These are phyloP conservation scores for Sardinella longiceps DNA, from an alignment of 2,797 vertebrate genomes.

Conservation along the genomic window DNA sequence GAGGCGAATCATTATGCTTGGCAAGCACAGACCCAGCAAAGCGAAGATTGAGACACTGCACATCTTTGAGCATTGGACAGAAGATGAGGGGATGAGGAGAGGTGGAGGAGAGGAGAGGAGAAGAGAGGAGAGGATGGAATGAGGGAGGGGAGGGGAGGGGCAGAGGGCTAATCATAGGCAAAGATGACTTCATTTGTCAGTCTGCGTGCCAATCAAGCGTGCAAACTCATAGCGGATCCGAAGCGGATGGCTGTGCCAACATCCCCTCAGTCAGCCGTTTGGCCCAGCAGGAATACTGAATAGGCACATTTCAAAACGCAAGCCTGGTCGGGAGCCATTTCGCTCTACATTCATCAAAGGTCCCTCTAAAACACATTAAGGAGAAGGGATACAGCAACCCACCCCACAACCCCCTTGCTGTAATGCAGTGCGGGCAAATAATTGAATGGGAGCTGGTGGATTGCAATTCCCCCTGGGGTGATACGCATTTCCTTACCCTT, in stretches of 20 bases:
- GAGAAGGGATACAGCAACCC: background rate
- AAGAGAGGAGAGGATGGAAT: background rate
- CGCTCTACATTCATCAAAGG: constrained; percentile 23
- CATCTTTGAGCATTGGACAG: background rate
- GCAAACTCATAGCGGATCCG: background rate
- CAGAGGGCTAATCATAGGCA: background rate
- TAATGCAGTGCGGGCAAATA: constrained; percentile 25
- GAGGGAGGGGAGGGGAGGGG: constrained; percentile 25
- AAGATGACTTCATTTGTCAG: constrained; percentile 23
- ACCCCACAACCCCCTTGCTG: background rate
- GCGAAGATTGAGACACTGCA: constrained; percentile 7
- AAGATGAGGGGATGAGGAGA: constrained; percentile 8
- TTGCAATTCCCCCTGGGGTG: background rate
- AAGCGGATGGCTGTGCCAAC: background rate
- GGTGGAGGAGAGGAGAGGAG: background rate
- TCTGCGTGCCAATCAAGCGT: background rate
- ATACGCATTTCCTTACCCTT: background rate
- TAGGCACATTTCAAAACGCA: background rate
- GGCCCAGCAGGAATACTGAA: background rate
- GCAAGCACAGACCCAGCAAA: background rate
- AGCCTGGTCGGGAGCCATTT: constrained; percentile 17
- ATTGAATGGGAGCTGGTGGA: constrained; percentile 27
- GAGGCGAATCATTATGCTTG: constrained; percentile 7
- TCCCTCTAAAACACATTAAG: constrained; percentile 25
- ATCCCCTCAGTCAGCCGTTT: background rate